Conservation (phyloP, 2,888 invertebrate genomes). For the Drosophila robusta region DNA sequence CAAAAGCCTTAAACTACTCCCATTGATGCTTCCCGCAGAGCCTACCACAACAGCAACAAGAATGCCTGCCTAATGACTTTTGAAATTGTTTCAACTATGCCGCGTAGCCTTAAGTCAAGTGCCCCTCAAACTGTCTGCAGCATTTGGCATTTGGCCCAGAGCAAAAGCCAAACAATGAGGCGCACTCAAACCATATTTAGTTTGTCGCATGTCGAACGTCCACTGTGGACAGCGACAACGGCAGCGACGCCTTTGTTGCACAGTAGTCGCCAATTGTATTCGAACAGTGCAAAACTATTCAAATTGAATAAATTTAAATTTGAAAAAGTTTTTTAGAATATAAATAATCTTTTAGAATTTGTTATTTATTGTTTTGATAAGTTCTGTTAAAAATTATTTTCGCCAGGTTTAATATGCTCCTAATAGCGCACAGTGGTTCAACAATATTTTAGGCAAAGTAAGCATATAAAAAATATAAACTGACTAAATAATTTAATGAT, state of each 20-base stretch:
- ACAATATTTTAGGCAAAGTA: too few species aligned
- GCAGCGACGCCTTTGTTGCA: constrained; percentile 37
- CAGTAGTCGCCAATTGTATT: constrained; percentile 34
- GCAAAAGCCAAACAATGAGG: constrained; percentile 41
- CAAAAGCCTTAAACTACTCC: neutral
- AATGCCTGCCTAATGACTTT: constrained; percentile 8
- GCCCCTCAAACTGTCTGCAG: constrained; percentile 64
- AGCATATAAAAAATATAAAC: too few species aligned
- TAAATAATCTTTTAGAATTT: too few species aligned
- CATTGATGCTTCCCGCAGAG: constrained; percentile 25
- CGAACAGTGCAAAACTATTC: neutral
- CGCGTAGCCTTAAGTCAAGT: constrained; percentile 63
- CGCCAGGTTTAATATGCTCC: too few species aligned
- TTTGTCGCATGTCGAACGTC: constrained; percentile 41
- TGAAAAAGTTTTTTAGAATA: too few species aligned
- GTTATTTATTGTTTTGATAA: too few species aligned
- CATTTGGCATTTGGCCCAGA: constrained; percentile 70
- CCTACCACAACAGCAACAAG: constrained; percentile 13
- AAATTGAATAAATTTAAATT: too few species aligned
- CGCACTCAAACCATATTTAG: constrained; percentile 43
- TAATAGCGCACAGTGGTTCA: too few species aligned
- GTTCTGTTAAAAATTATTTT: too few species aligned
- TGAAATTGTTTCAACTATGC: constrained; percentile 65
- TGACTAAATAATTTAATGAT: too few species aligned
- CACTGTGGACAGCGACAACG: constrained; percentile 14